Evolutionary conservation across 53 echinoderm and acorn worm genomes (phyloP).

Genomic region (Actinopyga echinites): DNA sequence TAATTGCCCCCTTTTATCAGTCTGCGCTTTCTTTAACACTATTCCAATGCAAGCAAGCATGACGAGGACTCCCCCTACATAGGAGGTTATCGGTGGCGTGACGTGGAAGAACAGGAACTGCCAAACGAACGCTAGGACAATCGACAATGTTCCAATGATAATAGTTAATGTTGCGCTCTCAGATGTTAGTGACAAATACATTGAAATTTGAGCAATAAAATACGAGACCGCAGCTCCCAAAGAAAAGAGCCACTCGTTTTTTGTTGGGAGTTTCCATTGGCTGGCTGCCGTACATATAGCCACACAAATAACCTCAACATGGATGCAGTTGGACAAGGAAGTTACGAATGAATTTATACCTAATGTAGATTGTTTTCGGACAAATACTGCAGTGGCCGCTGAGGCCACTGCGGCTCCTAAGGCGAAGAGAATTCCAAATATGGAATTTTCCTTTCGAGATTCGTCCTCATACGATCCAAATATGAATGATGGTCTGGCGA

Average conservation of each 20-base stretch:
- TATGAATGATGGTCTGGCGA: neutral
- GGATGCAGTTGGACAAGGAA: no score
- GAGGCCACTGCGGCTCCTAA: neutral
- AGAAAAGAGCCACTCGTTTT: neutral
- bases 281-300: neutral
- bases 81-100: constrained; percentile 2
- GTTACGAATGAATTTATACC: neutral
- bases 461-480: neutral
- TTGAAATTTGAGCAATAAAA: neutral
- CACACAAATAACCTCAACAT: neutral
- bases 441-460: no score
- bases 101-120: constrained; percentile 3
- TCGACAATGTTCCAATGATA: neutral
- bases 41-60: constrained; percentile 17
- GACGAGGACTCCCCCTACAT: constrained; percentile 1
- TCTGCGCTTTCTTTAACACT: neutral
- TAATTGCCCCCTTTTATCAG: no score
- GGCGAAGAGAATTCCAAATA: neutral
- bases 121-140: constrained; percentile 6
- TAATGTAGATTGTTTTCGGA: constrained; percentile 3
- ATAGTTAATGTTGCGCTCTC: neutral
- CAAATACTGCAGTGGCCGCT: neutral
- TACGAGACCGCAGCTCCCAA: neutral
- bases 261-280: neutral
- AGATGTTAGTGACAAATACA: neutral